Conservation (phyloP, 2,888 invertebrate genomes). For the Uloborus plumipes region DNA sequence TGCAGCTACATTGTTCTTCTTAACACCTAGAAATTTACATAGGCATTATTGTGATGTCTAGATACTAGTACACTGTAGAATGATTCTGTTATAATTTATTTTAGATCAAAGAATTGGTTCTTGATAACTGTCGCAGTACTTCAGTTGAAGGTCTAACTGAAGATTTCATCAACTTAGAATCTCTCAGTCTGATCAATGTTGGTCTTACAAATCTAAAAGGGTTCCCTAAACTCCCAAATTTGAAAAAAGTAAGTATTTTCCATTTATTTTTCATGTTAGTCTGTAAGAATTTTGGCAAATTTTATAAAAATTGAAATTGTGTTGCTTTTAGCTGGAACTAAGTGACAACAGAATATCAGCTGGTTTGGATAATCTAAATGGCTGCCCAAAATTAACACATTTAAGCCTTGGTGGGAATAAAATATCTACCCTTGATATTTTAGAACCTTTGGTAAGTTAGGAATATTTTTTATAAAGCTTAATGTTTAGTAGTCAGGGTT, state of each 20-base stretch:
- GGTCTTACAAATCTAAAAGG: conserved; percentile 95
- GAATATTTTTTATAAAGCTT: background rate
- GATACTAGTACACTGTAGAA: too few relatives aligned
- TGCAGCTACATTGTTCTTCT: too few relatives aligned
- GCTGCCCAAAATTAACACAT: conserved; percentile 88
- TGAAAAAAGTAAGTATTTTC: conserved; percentile 81
- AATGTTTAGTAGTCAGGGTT: too few relatives aligned
- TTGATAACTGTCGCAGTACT: conserved; percentile 97
- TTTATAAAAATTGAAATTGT: background rate
- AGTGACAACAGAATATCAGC: conserved; percentile 93
- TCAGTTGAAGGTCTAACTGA: conserved; percentile 92
- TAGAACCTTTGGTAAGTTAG: conserved; percentile 81
- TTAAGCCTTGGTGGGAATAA: conserved; percentile 96
- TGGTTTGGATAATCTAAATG: conserved; percentile 87
- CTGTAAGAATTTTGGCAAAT: background rate
- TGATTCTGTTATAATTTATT: conserved; percentile 70
- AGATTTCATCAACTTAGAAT: conserved; percentile 90
- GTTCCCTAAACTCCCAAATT: conserved; percentile 91
- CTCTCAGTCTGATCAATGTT: conserved; percentile 94
- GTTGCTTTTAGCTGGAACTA: conserved; percentile 79
- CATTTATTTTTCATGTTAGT: background rate
- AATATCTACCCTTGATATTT: conserved; percentile 91
- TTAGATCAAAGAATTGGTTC: conserved; percentile 92
- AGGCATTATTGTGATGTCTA: too few relatives aligned
- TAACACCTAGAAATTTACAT: too few relatives aligned